phyloP scores from a whole-genome alignment of 2,888 invertebrate genomes.

The Limenitis camilla region DNA sequence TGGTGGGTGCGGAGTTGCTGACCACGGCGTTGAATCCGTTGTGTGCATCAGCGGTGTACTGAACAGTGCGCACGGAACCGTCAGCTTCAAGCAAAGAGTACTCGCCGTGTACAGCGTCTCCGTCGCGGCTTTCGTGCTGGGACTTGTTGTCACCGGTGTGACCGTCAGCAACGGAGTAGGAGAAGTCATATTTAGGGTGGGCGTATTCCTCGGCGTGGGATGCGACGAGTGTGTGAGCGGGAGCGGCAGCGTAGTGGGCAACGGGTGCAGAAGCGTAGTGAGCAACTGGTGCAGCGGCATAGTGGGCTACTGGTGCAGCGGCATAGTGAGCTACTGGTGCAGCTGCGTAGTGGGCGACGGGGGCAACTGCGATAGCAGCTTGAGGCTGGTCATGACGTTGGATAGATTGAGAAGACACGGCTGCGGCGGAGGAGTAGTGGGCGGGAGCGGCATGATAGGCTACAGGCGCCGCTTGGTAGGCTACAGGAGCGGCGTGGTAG shows the following conservation, averaged over 20 bases:
- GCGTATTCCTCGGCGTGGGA: conserved; percentile 43
- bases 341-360: conserved; percentile 35
- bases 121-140: conserved; percentile 43
- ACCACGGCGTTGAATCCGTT: conserved; percentile 59
- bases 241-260: conserved; percentile 30
- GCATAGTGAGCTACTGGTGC: conserved; percentile 32
- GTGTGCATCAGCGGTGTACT: conserved; percentile 72
- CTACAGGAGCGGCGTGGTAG: conserved; percentile 30
- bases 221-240: conserved; percentile 37
- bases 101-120: conserved; percentile 45
- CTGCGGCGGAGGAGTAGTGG: conserved; percentile 41
- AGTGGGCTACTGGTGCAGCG: too few relatives aligned
- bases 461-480: conserved; percentile 37
- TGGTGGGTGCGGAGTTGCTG: conserved; percentile 44
- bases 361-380: conserved; percentile 23
- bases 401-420: conserved; percentile 46
- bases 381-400: conserved; percentile 43
- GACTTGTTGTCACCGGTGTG: conserved; percentile 73
- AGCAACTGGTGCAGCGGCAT: too few relatives aligned
- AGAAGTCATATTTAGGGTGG: conserved; percentile 72
- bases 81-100: conserved; percentile 71
- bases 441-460: conserved; percentile 38
- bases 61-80: conserved; percentile 70
- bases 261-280: conserved; percentile 37
- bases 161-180: conserved; percentile 73